These are phyloP conservation scores for Kryptolebias ocellatus DNA, from an alignment of 2,797 vertebrate genomes.

Conservation along the genomic window DNA sequence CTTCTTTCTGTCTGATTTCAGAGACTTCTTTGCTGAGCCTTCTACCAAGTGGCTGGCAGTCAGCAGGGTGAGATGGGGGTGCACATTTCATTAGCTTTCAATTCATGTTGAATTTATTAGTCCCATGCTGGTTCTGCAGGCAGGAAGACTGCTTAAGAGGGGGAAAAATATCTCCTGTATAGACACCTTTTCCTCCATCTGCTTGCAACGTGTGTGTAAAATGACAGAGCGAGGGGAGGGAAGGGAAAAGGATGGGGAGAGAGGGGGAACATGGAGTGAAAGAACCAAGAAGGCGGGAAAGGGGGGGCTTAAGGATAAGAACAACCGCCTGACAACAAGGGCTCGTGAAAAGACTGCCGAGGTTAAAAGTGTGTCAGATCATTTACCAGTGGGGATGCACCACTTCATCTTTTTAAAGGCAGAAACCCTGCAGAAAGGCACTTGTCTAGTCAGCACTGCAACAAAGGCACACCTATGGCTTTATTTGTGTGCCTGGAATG, in stretches of 20 bases:
- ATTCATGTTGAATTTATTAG: slow-evolving; percentile 84
- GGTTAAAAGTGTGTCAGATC: slow-evolving; percentile 79
- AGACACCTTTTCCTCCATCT: slow-evolving; percentile 80
- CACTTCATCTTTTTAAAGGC: slow-evolving; percentile 73
- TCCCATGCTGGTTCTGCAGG: slow-evolving; percentile 76
- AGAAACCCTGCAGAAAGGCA: slow-evolving; percentile 75
- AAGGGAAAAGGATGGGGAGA: slow-evolving; percentile 4
- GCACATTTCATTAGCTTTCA: slow-evolving; percentile 80
- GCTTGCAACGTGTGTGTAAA: slow-evolving; percentile 72
- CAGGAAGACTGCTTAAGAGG: slow-evolving; percentile 66
- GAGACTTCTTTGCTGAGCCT: slow-evolving; percentile 61
- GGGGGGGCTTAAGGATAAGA: slow-evolving; percentile 59
- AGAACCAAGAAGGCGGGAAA: slow-evolving; percentile 49
- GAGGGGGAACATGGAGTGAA: neutral
- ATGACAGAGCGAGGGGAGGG: slow-evolving; percentile 31
- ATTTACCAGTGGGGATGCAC: slow-evolving; percentile 77
- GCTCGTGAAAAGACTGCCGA: slow-evolving; percentile 75
- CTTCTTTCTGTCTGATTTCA: slow-evolving; percentile 49
- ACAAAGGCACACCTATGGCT: slow-evolving; percentile 74
- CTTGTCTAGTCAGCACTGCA: slow-evolving; percentile 80
- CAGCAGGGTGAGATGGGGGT: slow-evolving; percentile 50
- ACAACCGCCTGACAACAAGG: slow-evolving; percentile 69
- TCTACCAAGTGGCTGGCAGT: slow-evolving; percentile 62
- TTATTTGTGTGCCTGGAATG: slow-evolving; percentile 77
- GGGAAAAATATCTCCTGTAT: slow-evolving; percentile 59